A percentile compares a stretch with the other conserved stretches of the same genome.
Evolutionary conservation across 2,797 vertebrate genomes (phyloP).

Genomic region (Hephaestus fuliginosus): DNA sequence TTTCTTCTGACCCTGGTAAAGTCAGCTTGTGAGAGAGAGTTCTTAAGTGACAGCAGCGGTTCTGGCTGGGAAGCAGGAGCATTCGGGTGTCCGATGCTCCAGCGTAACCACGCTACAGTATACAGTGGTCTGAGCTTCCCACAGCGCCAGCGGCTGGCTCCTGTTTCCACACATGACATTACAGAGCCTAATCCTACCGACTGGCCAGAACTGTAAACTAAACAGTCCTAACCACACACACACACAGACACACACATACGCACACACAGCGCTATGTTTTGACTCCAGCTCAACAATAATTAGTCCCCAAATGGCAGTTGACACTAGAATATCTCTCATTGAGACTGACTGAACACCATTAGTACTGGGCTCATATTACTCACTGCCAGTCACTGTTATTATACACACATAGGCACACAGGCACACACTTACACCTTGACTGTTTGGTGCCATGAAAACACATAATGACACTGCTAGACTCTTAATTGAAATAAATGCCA

Average conservation of each 20-base stretch:
- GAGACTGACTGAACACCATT: conserved; percentile 70
- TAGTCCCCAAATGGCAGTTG: conserved; percentile 77
- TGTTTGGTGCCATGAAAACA: conserved; percentile 54
- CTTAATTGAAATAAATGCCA: conserved; percentile 40
- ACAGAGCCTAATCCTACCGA: conserved; percentile 77
- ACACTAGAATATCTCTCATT: conserved; percentile 76
- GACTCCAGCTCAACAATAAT: conserved; percentile 78
- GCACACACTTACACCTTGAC: conserved; percentile 27
- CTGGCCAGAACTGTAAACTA: conserved; percentile 81
- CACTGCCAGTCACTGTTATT: conserved; percentile 54
- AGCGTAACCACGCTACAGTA: conserved; percentile 65
- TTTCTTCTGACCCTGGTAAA: conserved; percentile 30
- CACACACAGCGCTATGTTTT: conserved; percentile 64
- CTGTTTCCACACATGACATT: conserved; percentile 81
- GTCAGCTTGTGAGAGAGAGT: conserved; percentile 26
- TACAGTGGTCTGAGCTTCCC: conserved; percentile 75
- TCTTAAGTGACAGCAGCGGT: conserved; percentile 54
- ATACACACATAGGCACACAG: conserved; percentile 33
- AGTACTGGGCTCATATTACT: conserved; percentile 68
- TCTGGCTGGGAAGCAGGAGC: conserved; percentile 56
- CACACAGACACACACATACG: conserved; percentile 33
- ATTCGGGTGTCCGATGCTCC: conserved; percentile 64
- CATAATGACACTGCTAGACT: conserved; percentile 22
- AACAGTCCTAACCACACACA: conserved; percentile 73
- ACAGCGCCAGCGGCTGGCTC: conserved; percentile 77